Percentiles rank a stretch among this genome's conserved stretches.
These are phyloP conservation scores for Telenomus remus DNA, from an alignment of 1,140 invertebrate genomes.

Conservation along the genomic window DNA sequence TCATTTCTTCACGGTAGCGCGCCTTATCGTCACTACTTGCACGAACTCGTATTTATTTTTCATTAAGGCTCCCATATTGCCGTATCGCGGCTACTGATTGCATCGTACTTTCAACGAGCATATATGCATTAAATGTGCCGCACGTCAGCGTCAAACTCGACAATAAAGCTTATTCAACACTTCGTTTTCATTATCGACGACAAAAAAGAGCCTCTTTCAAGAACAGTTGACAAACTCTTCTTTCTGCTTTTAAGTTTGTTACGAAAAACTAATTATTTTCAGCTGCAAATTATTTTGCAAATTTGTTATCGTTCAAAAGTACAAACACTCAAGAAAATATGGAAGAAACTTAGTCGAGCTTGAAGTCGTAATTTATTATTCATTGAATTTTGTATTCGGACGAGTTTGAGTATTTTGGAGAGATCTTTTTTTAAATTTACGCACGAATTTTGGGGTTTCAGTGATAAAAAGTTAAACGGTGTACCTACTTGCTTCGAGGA, in stretches of 20 bases:
- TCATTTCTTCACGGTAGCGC: slow-evolving; percentile 49
- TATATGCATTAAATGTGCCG: slow-evolving; percentile 44
- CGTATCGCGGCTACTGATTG: slow-evolving; percentile 45
- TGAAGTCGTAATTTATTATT: too few relatives aligned
- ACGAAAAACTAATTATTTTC: slow-evolving; percentile 3
- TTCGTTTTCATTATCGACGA: slow-evolving; percentile 37
- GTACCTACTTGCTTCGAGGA: slow-evolving; percentile 14
- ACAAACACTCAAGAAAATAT: too few relatives aligned
- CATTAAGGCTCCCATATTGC: slow-evolving; percentile 50
- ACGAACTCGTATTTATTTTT: slow-evolving; percentile 59
- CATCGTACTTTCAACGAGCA: slow-evolving; percentile 41
- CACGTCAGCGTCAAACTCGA: slow-evolving; percentile 31
- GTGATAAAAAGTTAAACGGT: too few relatives aligned
- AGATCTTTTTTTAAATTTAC: too few relatives aligned
- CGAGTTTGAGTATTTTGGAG: too few relatives aligned
- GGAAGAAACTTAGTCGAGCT: too few relatives aligned
- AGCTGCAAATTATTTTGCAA: too few relatives aligned
- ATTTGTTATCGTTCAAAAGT: too few relatives aligned
- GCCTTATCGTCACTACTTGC: slow-evolving; percentile 50
- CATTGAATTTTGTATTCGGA: too few relatives aligned
- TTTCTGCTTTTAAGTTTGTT: slow-evolving; percentile 2
- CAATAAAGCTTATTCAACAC: slow-evolving; percentile 30
- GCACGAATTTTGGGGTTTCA: too few relatives aligned
- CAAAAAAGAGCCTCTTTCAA: neutral
- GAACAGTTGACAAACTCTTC: too few relatives aligned